Evolutionary conservation across 2,113 vertebrate genomes (phyloP).

Genomic region (Neodontobutis hainanensis): DNA sequence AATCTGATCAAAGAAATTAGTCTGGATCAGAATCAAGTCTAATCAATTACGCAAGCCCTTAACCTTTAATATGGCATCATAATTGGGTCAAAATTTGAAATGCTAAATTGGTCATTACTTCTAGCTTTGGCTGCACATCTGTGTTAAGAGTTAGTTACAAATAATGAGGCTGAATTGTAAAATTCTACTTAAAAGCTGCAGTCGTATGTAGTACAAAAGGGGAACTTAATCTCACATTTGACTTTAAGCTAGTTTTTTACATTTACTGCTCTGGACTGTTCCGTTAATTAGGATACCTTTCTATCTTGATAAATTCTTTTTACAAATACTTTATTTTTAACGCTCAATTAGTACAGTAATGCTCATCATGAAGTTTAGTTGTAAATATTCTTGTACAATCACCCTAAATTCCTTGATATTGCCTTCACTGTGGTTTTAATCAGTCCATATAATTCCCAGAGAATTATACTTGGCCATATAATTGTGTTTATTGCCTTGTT

Average conservation of each 20-base stretch:
- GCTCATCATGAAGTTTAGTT: constrained; percentile 31
- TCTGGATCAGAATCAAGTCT: neutral
- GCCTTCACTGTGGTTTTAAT: constrained; percentile 43
- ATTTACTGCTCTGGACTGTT: too few species aligned
- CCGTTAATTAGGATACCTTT: too few species aligned
- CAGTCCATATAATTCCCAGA: constrained; percentile 50
- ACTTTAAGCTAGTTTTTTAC: too few species aligned
- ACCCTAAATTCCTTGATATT: constrained; percentile 24
- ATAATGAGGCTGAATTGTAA: neutral
- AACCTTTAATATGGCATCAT: constrained; percentile 1
- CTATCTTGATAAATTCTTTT: neutral
- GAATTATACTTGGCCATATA: constrained; percentile 52
- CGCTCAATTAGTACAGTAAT: constrained; percentile 25
- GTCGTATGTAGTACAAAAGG: too few species aligned
- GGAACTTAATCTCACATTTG: too few species aligned
- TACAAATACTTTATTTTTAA: neutral
- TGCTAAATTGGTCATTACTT: neutral
- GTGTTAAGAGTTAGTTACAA: neutral
- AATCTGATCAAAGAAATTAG: neutral
- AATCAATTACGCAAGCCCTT: neutral
- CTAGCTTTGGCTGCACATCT: neutral
- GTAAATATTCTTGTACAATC: constrained; percentile 29
- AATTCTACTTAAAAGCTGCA: too few species aligned
- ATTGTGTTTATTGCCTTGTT: constrained; percentile 48
- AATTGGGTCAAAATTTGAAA: neutral